Evolutionary conservation across 2,113 vertebrate genomes (phyloP).

Genomic region (Antennarius striatus): DNA sequence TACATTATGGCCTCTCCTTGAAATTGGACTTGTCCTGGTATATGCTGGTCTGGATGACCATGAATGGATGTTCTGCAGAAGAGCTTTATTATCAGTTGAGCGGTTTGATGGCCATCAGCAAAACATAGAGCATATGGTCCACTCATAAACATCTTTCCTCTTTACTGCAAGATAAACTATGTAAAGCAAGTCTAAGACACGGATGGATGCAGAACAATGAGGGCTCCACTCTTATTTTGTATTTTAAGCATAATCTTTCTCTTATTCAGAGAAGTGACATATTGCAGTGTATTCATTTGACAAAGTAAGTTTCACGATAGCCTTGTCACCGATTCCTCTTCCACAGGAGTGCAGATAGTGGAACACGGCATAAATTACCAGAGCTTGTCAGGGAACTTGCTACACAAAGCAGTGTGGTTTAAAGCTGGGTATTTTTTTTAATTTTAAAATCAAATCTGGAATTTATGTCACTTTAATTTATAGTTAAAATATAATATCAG

Average conservation of each 20-base stretch:
- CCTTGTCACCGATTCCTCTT: constrained; percentile 38
- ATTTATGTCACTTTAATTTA: too few relatives aligned
- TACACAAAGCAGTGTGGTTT: constrained; percentile 31
- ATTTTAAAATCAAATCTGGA: neutral
- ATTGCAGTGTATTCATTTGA: constrained; percentile 39
- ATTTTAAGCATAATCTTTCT: constrained; percentile 17
- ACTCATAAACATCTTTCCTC: neutral
- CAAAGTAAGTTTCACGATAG: constrained; percentile 26
- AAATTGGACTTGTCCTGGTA: too few relatives aligned
- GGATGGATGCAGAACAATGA: neutral
- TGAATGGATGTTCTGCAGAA: too few relatives aligned
- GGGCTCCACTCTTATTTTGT: neutral
- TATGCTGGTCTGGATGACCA: too few relatives aligned
- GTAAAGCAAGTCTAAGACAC: neutral
- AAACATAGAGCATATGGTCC: neutral
- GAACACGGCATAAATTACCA: constrained; percentile 44
- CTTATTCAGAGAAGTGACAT: constrained; percentile 38
- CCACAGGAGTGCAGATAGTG: constrained; percentile 43
- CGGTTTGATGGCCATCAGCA: neutral
- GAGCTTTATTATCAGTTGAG: neutral
- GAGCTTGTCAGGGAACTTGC: constrained; percentile 43
- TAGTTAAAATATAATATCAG: too few relatives aligned
- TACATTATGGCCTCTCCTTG: too few relatives aligned
- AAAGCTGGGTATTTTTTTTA: neutral
- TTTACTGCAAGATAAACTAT: neutral